phyloP scores from a whole-genome alignment of 1,140 invertebrate genomes.

The Cotesia vestalis region DNA sequence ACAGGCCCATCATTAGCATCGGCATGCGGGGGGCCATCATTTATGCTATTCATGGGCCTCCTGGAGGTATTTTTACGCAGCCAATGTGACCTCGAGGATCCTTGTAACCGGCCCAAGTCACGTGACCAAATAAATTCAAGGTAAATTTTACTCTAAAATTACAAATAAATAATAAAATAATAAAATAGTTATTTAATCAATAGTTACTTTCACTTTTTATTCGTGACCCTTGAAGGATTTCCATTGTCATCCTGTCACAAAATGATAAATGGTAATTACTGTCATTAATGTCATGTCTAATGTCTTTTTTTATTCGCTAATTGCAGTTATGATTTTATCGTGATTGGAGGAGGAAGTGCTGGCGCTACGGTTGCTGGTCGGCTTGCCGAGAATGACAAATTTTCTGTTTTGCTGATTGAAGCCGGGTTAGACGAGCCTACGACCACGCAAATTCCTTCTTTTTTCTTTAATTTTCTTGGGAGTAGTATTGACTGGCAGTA shows the following conservation, averaged over 20 bases:
- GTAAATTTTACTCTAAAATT: constrained; percentile 39
- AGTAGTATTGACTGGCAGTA: constrained; percentile 89
- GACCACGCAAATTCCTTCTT: constrained; percentile 83
- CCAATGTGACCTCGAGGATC: constrained; percentile 85
- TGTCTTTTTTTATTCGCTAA: constrained; percentile 21
- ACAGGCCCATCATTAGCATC: constrained; percentile 79
- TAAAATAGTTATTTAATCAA: background rate
- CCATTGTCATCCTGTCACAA: background rate
- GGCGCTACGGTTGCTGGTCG: constrained; percentile 84
- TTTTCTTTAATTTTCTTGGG: constrained; percentile 84
- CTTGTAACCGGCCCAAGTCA: constrained; percentile 74
- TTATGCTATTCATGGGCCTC: constrained; percentile 88
- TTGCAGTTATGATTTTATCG: constrained; percentile 82
- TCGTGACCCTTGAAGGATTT: constrained; percentile 17
- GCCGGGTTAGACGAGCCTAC: constrained; percentile 84
- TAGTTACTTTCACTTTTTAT: constrained; percentile 20
- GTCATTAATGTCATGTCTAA: constrained; percentile 7
- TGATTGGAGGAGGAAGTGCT: constrained; percentile 88
- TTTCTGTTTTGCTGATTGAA: constrained; percentile 84
- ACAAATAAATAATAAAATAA: background rate
- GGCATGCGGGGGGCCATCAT: constrained; percentile 81
- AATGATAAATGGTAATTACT: background rate
- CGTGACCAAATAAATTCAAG: constrained; percentile 53
- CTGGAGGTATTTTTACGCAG: constrained; percentile 83
- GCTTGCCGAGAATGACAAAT: constrained; percentile 79